Evolutionary conservation across 2,113 vertebrate genomes (phyloP), one percentile per base, ranked within the genome.

Genomic region (Glaucomys volans): DNA sequence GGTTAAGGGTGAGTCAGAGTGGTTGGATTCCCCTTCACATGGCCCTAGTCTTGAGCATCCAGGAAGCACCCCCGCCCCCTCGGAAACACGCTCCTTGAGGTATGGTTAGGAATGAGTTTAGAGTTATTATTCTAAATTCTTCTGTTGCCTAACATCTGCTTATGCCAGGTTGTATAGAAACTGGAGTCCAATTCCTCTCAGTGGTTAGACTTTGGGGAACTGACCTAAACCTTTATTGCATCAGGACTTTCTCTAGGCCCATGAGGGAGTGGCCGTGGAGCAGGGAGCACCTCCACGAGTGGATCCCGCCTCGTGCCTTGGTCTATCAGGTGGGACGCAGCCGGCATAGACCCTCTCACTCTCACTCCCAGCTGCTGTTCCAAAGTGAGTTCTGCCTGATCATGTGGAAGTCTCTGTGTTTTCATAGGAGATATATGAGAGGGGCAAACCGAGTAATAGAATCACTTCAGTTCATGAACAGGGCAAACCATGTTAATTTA

Each of bases 381-480:
- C 22, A 94, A 77, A 96, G n/a, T 95, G 22, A 87, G 82, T 75
- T 52, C 64, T n/a, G 26, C 32, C 42, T 87, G 66, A 17, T 11
- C 67, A 26, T 17, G 84, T 57, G 13, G 47, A 97, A 74, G 11
- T 69, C 96, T 84, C 52, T 47, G 42, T 72, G 57, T 82, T 85
- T 87, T 80, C 93, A 83, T 85, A 75, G 93, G 89, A 96, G 94
- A 74, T 57, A 83, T 44, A 81, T 28, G 81, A 95, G 42, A 90
- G n/a, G 28, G 10, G 52, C 40, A 84, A 81, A 93, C 75, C 57
- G 11, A 91, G 76, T 90, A 87, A 95, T 88, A 92, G 76, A 96
- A 95, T 94, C 90, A 74, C 64, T 97, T 96, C 69, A 76, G n/a
- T 94, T 95, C 69, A 95, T 47, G 86, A 96, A 85, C 40, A 95